A percentile compares a stretch with the other conserved stretches of the same genome.
Evolutionary conservation across 2,888 invertebrate genomes (phyloP).

Genomic region (Apodemia mormo): DNA sequence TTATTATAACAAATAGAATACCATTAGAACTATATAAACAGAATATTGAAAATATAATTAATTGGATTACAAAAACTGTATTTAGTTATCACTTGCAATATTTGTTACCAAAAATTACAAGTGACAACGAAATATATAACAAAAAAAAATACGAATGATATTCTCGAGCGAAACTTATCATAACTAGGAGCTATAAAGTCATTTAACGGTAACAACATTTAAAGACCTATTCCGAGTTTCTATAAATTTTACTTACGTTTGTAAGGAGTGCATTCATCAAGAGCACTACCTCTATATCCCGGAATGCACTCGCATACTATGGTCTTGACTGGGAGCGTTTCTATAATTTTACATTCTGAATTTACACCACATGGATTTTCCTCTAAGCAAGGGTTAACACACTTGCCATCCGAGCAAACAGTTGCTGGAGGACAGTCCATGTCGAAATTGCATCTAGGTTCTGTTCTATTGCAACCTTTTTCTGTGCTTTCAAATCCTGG

Average conservation of each 20-base stretch:
- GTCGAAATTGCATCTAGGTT: constrained; percentile 87
- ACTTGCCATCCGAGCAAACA: constrained; percentile 90
- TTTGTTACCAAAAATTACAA: no score
- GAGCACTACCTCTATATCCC: constrained; percentile 93
- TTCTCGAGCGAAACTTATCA: no score
- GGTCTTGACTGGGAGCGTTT: constrained; percentile 91
- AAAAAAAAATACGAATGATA: no score
- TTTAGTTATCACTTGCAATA: no score
- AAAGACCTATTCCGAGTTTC: no score
- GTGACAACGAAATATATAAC: no score
- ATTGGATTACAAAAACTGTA: no score
- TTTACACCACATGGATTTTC: constrained; percentile 91
- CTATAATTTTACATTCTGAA: constrained; percentile 88
- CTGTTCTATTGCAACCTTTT: constrained; percentile 82
- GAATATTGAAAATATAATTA: no score
- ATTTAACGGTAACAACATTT: no score
- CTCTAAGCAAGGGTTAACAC: constrained; percentile 91
- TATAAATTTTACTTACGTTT: constrained; percentile 82
- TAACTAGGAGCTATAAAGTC: no score
- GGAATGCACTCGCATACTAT: constrained; percentile 94
- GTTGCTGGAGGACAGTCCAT: constrained; percentile 91
- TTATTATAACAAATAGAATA: no score
- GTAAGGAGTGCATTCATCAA: constrained; percentile 86
- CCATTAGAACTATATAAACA: no score
- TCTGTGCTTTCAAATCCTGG: constrained; percentile 86